Conservation (phyloP, 92 coral and sea anemone genomes). For the Phenganax stokvisi region DNA sequence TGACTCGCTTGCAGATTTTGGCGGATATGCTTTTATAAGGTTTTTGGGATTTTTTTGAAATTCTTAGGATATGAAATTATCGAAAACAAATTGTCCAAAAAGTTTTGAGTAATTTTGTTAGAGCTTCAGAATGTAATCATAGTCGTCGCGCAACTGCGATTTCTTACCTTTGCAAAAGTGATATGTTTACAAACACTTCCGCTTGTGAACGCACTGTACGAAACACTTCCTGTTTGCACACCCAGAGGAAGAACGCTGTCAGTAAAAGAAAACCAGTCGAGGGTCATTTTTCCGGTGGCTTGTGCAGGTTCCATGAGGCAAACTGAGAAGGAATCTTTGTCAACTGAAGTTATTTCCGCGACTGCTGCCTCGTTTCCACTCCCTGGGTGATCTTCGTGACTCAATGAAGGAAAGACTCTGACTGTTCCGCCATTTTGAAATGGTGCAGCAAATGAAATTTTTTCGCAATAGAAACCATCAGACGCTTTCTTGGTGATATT, state of each 20-base stretch:
- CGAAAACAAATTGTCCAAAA: too few relatives aligned
- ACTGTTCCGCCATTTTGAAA: constrained; percentile 3
- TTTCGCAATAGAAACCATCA: constrained; percentile 18
- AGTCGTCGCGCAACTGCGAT: too few relatives aligned
- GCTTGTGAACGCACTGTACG: constrained; percentile 8
- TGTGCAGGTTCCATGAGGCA: constrained; percentile 25
- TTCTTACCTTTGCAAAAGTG: not conserved
- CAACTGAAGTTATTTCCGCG: not conserved
- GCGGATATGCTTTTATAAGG: too few relatives aligned
- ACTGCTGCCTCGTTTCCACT: constrained; percentile 14
- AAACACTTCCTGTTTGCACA: constrained; percentile 5
- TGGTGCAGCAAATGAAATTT: not conserved
- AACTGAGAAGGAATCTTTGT: not conserved
- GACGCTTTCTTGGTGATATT: constrained; percentile 9
- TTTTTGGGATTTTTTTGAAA: too few relatives aligned
- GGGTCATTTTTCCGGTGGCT: not conserved
- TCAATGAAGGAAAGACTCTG: constrained; percentile 12
- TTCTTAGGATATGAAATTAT: too few relatives aligned
- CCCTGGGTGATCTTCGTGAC: constrained; percentile 1
- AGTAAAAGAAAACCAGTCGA: constrained; percentile 23
- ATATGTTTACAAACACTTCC: not conserved
- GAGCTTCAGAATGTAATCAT: too few relatives aligned
- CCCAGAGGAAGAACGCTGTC: not conserved
- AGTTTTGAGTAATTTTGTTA: too few relatives aligned
- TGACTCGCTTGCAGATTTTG: too few relatives aligned